These are phyloP conservation scores for Plecturocebus donacophilus DNA, from an alignment of 2,113 vertebrate genomes.

Conservation along the genomic window DNA sequence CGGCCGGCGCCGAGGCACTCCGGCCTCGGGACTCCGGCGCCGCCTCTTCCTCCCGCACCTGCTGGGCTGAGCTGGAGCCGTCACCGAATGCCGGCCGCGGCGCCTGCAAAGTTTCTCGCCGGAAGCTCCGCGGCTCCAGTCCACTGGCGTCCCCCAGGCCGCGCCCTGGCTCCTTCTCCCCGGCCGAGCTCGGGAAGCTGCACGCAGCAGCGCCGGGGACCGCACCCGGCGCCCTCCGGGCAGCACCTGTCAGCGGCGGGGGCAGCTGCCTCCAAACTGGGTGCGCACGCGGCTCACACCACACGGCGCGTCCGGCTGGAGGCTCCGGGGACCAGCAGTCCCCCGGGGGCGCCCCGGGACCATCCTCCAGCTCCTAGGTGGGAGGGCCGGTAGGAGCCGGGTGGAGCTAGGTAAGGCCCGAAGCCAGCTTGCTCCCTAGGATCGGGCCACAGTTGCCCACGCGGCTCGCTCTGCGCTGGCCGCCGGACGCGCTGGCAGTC, in stretches of 20 bases:
- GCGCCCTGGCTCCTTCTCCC: neutral
- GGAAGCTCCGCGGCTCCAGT: neutral
- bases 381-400: neutral
- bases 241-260: slow-evolving; percentile 60
- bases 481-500: neutral
- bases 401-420: neutral
- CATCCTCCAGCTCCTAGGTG: slow-evolving; percentile 39
- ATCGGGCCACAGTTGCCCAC: neutral
- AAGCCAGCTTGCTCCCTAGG: neutral
- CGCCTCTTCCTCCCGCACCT: slow-evolving; percentile 49
- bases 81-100: neutral
- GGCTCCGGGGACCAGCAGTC: neutral
- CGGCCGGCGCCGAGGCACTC: neutral
- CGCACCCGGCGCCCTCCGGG: slow-evolving; percentile 28
- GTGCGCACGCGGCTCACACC: neutral
- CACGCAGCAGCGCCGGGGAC: neutral
- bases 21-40: slow-evolving; percentile 14
- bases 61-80: neutral
- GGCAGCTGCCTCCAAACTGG: neutral
- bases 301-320: neutral
- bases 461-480: neutral
- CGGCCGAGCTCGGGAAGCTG: neutral
- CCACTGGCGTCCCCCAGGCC: slow-evolving; percentile 45
- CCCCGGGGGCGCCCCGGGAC: neutral
- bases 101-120: slow-evolving; percentile 55